Percentiles rank a stretch among this genome's conserved stretches.
Conservation (phyloP, 2,888 invertebrate genomes). For the Rhopalosiphum nymphaeae region DNA sequence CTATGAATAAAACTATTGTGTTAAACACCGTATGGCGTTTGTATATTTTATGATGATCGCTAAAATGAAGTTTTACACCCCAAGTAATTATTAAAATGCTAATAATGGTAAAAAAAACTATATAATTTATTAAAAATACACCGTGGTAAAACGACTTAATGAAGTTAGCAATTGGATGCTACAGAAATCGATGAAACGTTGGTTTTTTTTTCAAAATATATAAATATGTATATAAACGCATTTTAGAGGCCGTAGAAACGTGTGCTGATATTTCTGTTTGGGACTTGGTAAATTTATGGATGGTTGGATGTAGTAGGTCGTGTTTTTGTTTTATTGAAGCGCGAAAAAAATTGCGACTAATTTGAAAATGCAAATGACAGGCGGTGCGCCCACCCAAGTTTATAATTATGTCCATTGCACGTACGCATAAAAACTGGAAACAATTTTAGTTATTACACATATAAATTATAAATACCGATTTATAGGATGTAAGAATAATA, state of each 20-base stretch:
- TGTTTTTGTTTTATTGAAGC: conserved; percentile 52
- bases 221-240: background rate
- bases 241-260: background rate
- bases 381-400: conserved; percentile 25
- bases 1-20: background rate
- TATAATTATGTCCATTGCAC: conserved; percentile 51
- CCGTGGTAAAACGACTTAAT: background rate
- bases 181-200: background rate
- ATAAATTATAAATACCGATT: background rate
- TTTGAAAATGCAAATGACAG: conserved; percentile 62
- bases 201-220: background rate
- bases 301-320: conserved; percentile 13
- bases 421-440: conserved; percentile 34
- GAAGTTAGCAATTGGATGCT: conserved; percentile 1
- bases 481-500: background rate
- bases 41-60: background rate
- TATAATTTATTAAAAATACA: conserved; percentile 23
- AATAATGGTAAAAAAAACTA: conserved; percentile 33
- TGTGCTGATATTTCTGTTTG: conserved; percentile 10
- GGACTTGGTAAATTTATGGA: conserved; percentile 23
- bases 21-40: background rate
- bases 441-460: conserved; percentile 30
- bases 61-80: background rate
- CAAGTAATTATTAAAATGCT: conserved; percentile 45
- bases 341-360: conserved; percentile 40